phyloP scores from a whole-genome alignment of 2,113 vertebrate genomes.

The Pelusios castaneus region DNA sequence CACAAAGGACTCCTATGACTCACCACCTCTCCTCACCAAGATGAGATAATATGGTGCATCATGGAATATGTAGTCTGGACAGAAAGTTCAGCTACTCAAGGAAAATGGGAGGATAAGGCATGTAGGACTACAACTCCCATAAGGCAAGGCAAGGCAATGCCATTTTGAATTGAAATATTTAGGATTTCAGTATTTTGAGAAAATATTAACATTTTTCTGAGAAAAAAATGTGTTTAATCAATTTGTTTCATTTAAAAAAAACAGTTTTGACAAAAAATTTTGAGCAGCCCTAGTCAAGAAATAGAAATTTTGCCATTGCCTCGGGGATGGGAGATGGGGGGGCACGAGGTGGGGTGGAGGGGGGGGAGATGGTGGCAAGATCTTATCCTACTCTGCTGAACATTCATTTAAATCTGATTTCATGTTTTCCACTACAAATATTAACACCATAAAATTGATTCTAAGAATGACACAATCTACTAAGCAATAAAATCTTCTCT shows the following conservation, averaged over 20 bases:
- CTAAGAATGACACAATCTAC: fast-evolving
- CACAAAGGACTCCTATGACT: not conserved
- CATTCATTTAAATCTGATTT: not conserved
- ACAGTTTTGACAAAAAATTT: not conserved
- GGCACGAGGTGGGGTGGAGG: no score
- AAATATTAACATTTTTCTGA: constrained; percentile 9
- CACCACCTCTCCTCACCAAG: not conserved
- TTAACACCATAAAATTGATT: fast-evolving
- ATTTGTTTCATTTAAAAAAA: not conserved
- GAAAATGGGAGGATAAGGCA: constrained; percentile 27
- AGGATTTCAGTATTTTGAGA: constrained; percentile 1
- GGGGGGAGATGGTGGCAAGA: no score
- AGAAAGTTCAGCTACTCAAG: not conserved
- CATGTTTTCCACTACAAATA: not conserved
- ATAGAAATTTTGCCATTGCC: not conserved
- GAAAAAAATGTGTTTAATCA: no score
- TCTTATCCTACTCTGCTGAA: fast-evolving
- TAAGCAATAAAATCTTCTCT: not conserved
- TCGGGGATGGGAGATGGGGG: no score
- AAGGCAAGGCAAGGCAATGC: not conserved
- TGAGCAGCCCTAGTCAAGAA: not conserved
- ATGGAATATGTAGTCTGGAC: not conserved
- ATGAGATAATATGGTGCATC: not conserved
- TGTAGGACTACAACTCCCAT: not conserved
- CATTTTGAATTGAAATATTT: constrained; percentile 13